phyloP scores from a whole-genome alignment of 2,888 invertebrate species.

The Drosophila paramelanica region DNA sequence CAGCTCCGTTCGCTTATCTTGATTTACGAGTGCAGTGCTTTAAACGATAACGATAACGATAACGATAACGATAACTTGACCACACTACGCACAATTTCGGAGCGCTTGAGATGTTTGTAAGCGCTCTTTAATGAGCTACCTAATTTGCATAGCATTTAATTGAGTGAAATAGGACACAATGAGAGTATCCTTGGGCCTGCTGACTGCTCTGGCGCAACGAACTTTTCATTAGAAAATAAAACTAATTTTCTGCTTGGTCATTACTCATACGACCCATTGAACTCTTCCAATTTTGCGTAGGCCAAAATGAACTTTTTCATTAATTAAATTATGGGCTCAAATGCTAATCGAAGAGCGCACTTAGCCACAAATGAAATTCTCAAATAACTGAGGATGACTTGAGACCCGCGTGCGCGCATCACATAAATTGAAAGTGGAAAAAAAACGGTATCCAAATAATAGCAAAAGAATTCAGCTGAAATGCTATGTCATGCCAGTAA shows the following conservation, averaged over 20 bases:
- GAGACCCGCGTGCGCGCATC: conserved; percentile 55
- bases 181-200: conserved; percentile 35
- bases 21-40: conserved; percentile 61
- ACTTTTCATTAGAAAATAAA: conserved; percentile 34
- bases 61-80: conserved; percentile 35
- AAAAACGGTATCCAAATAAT: conserved; percentile 4
- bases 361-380: conserved; percentile 54
- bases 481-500: neutral
- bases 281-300: conserved; percentile 10
- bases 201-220: conserved; percentile 40
- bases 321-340: conserved; percentile 55
- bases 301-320: conserved; percentile 59
- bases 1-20: conserved; percentile 43
- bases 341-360: conserved; percentile 62
- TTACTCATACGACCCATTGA: conserved; percentile 57
- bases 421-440: conserved; percentile 47
- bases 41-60: conserved; percentile 51
- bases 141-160: conserved; percentile 51
- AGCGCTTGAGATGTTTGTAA: conserved; percentile 28
- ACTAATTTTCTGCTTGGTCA: conserved; percentile 10
- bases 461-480: conserved; percentile 21
- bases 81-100: neutral
- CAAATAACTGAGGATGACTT: conserved; percentile 51
- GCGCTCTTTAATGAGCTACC: conserved; percentile 30
- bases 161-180: conserved; percentile 55